phyloP scores from a whole-genome alignment of 92 coral and sea anemone species.

The Micromussa lordhowensis region DNA sequence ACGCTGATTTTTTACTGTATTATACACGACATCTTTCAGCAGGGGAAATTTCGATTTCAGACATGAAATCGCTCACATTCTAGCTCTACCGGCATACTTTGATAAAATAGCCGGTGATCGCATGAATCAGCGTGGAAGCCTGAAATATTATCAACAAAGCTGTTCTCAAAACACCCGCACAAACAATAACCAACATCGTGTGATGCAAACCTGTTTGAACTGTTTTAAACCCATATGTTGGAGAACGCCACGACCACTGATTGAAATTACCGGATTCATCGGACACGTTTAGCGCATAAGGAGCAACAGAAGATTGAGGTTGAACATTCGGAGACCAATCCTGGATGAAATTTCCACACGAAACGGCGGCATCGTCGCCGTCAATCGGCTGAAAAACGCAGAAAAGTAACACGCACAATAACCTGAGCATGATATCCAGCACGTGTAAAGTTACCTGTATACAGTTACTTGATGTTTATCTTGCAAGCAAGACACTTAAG shows the following conservation, averaged over 20 bases:
- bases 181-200: background rate
- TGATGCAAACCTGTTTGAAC: background rate
- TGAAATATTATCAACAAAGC: too few species aligned
- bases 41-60: too few species aligned
- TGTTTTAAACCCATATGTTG: background rate
- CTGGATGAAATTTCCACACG: slow-evolving; percentile 13
- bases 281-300: slow-evolving; percentile 15
- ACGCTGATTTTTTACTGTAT: too few species aligned
- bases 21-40: too few species aligned
- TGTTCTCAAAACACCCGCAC: too few species aligned
- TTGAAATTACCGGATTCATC: background rate
- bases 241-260: background rate
- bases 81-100: too few species aligned
- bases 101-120: too few species aligned
- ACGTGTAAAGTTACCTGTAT: background rate
- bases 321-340: slow-evolving; percentile 14
- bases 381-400: background rate
- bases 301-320: slow-evolving; percentile 23
- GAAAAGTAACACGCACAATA: background rate
- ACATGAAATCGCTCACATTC: too few species aligned
- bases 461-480: background rate
- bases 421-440: background rate
- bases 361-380: background rate
- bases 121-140: too few species aligned
- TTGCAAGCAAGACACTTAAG: background rate